Conservation (phyloP, 2,113 vertebrate genomes). For the Nothobranchius kuhntae region DNA sequence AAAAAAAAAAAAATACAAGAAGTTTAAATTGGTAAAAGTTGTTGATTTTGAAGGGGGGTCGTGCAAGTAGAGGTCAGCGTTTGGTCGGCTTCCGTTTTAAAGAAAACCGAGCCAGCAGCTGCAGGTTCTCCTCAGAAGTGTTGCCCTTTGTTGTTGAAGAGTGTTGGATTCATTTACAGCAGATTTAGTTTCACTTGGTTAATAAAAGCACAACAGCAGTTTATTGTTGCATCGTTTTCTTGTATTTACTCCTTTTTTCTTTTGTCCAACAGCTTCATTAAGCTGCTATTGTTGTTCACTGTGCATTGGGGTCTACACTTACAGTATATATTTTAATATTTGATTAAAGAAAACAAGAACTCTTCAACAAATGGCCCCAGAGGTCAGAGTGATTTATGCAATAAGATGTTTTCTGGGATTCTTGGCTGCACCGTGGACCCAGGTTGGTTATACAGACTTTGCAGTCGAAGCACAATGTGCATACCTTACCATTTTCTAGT, state of each 20-base stretch:
- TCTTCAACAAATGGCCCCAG: constrained; percentile 73
- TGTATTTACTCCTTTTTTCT: constrained; percentile 28
- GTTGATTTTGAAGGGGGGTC: constrained; percentile 61
- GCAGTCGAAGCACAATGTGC: constrained; percentile 98
- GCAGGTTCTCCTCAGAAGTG: constrained; percentile 20
- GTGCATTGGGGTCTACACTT: constrained; percentile 49
- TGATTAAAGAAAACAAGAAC: constrained; percentile 16
- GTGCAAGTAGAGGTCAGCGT: constrained; percentile 72
- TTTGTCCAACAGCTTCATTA: constrained; percentile 69
- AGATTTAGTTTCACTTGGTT: constrained; percentile 45
- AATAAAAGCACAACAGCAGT: constrained; percentile 78
- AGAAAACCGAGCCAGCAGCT: constrained; percentile 51
- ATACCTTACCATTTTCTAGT: constrained; percentile 90
- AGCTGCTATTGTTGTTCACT: constrained; percentile 83
- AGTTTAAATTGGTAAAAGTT: constrained; percentile 27
- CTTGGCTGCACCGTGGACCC: constrained; percentile 77
- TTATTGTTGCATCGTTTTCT: constrained; percentile 40
- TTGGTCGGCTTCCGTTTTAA: constrained; percentile 50
- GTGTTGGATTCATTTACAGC: constrained; percentile 41
- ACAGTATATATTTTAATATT: not conserved
- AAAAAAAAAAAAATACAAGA: constrained; percentile 17
- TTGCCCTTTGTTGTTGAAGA: constrained; percentile 12
- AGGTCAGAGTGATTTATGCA: constrained; percentile 93
- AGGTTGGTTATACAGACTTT: constrained; percentile 88
- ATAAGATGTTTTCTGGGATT: constrained; percentile 93